Conservation (phyloP, 2,113 vertebrate species). For the Struthio camelus region DNA sequence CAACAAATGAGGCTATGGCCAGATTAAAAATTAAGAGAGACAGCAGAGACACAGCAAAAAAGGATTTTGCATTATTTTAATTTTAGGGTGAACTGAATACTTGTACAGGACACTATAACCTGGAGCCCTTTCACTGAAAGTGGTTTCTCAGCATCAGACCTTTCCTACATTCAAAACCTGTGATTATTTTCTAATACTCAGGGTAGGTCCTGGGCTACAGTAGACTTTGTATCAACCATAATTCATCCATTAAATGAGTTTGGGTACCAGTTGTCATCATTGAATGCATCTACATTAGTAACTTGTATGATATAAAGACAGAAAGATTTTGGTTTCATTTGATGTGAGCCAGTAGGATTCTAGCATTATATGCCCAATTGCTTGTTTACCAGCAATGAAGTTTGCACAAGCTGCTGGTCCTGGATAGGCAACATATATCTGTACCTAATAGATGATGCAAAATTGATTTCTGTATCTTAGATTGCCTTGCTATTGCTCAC, state of each 20-base stretch:
- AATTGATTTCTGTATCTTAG: background rate
- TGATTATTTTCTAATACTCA: background rate
- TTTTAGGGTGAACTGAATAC: background rate
- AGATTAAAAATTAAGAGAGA: background rate
- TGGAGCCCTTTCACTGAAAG: background rate
- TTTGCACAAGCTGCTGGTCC: background rate
- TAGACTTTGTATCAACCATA: background rate
- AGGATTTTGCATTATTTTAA: background rate
- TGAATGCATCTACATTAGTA: background rate
- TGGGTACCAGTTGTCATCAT: background rate
- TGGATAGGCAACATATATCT: background rate
- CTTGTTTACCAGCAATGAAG: background rate
- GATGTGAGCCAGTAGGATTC: background rate
- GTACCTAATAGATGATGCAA: background rate
- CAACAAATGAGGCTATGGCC: background rate
- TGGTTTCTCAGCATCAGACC: background rate
- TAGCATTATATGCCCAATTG: background rate
- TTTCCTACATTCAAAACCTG: background rate
- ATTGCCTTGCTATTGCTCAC: background rate
- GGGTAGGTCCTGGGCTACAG: background rate
- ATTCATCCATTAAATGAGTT: background rate
- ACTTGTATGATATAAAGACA: background rate
- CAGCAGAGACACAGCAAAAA: background rate
- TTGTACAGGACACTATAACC: background rate
- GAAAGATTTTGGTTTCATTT: background rate